Evolutionary conservation across 2,113 vertebrate genomes (phyloP), one percentile per base, ranked within the genome.

Genomic region (Centrocercus urophasianus): DNA sequence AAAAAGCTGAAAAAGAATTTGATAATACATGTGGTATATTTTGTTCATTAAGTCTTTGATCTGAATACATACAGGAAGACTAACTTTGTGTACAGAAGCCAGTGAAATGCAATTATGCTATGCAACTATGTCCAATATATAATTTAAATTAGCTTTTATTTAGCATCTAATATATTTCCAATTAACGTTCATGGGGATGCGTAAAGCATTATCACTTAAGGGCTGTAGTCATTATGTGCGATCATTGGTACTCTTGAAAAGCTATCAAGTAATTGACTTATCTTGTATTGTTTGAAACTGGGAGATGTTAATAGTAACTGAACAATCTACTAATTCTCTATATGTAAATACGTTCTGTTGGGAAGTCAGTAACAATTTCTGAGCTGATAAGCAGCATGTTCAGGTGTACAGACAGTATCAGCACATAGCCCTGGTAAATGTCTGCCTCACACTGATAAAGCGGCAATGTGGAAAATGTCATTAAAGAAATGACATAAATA

Each of bases 391-490:
- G 77, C 80, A 88, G 83, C 76, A 64, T 64, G 42, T 94, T 96
- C 92, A 96, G 90, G 86, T 96, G 84, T 91, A 88, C 15, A 12
- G 93, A 40, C 8, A 2, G 72, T 73, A 95, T 65, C 69, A 57
- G 84, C 90, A 61, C 45, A 94, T 80, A 86, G 38, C 76, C 50
- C 96, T 97, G 90, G 72, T 95, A 89, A 95, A 95, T 52, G 63
- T 96, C 96, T 96, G 81, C 82, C 79, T 96, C 87, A 80, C 4
- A 38, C 69, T 91, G 93, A 96, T 94, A 96, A 94, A 79, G 94
- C 89, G 92, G 52, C 86, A 94, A 91, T 95, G 74, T 96, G 91
- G 97, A 96, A 98, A 98, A 98, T 97, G 74, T 95, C 83, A 87
- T 97, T 97, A 92, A 95, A 96, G 94, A 90, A 96, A 73, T 90